Percentiles rank a stretch among this genome's conserved stretches.
phyloP scores from a whole-genome alignment of 2,113 vertebrate species.

The Panthera tigris region DNA sequence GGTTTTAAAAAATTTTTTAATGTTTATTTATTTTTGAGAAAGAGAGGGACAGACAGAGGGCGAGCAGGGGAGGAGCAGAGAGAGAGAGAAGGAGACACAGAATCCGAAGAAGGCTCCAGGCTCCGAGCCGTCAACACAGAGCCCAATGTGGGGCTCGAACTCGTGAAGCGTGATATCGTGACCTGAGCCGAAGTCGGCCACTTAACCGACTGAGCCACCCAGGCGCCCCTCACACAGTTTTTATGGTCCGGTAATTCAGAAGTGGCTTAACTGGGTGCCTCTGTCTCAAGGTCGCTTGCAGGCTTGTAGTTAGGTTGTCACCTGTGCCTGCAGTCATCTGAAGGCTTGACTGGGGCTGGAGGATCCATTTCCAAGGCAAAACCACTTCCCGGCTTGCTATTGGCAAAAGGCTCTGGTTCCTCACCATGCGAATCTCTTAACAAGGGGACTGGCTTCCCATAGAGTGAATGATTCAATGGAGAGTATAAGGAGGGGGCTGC shows the following conservation, averaged over 20 bases:
- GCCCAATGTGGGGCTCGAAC: too few relatives aligned
- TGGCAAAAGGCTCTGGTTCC: background rate
- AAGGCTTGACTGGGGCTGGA: background rate
- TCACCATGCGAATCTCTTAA: background rate
- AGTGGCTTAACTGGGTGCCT: background rate
- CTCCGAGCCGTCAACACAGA: too few relatives aligned
- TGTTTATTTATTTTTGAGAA: too few relatives aligned
- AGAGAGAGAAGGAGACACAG: too few relatives aligned
- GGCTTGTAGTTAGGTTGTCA: background rate
- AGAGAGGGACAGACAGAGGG: too few relatives aligned
- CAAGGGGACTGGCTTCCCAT: background rate
- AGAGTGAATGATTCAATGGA: background rate
- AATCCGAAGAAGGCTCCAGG: too few relatives aligned
- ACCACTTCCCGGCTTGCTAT: background rate
- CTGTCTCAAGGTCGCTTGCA: background rate
- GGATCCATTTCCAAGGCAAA: background rate
- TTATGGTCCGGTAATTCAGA: background rate
- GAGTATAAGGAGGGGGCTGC: background rate
- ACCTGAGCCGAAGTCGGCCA: too few relatives aligned
- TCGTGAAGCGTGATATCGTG: too few relatives aligned
- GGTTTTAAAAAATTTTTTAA: background rate
- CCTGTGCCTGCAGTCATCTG: background rate
- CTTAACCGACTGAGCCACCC: too few relatives aligned
- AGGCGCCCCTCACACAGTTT: background rate
- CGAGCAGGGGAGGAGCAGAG: too few relatives aligned